Evolutionary conservation across 2,888 invertebrate species (phyloP), one percentile per base, ranked within the genome.

Genomic region (Merodon equestris): DNA sequence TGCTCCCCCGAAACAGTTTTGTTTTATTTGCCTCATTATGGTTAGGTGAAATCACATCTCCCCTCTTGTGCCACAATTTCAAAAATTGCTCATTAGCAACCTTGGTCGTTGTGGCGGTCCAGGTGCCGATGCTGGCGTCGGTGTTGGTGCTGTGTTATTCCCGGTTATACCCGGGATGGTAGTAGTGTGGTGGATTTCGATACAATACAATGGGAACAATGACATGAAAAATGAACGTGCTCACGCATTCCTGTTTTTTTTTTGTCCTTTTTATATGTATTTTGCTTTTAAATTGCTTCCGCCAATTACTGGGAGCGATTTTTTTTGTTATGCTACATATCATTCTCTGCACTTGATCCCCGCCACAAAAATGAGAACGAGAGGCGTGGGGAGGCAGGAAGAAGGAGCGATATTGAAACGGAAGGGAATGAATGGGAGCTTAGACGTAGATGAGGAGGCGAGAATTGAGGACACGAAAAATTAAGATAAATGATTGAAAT

Each of bases 401-500:
- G 60, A 61, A n/a, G n/a, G 2, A n/a, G 10, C 40, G n/a, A 40
- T 40, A 40, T 40, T 4, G 7, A 27, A 7, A 7, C 27, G 27
- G 27, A 27, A 27, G 27, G 2, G 27, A 27, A 27, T 4, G 27
- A 7, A 27, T 27, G 27, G 27, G 27, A 27, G 3, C 27, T 27
- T 27, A 27, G 27, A 27, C 7, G 3, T 2, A 7, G 27, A 27
- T 27, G 40, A 9, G n/a, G 50, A 61, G 36, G 61, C 42, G 42
- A 63, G 42, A 68, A 64, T 58, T 58, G 48, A 79, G 74, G 74
- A 74, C 74, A 74, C 73, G 67, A 58, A 74, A 74, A 79, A 79
- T 74, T 79, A 79, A 79, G 79, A 79, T 79, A 79, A 79, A 79
- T 79, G 79, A 79, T 70, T 70, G 68, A 74, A 79, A 79, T 79